Evolutionary conservation across 2,797 vertebrate species (phyloP).

Genomic region (Eutrigla gurnardus): DNA sequence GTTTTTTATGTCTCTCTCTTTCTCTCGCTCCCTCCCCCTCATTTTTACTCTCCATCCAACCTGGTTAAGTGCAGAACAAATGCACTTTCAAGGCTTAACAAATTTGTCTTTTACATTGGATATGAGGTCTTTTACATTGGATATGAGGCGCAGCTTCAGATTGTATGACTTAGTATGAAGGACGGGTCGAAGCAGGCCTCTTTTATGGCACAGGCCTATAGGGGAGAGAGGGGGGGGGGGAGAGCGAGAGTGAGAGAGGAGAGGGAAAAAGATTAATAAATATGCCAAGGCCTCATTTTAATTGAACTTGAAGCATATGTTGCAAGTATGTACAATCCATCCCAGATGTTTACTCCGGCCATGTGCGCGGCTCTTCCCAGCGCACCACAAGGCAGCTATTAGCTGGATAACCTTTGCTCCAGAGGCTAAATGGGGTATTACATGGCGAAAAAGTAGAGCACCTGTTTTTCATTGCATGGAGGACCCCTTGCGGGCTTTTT

Average conservation of each 20-base stretch:
- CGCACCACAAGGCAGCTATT: constrained; percentile 95
- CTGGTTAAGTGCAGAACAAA: constrained; percentile 84
- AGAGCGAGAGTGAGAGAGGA: constrained; percentile 32
- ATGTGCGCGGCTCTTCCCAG: constrained; percentile 86
- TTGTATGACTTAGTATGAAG: constrained; percentile 84
- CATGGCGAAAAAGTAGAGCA: constrained; percentile 91
- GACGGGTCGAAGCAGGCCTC: constrained; percentile 88
- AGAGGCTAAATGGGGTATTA: constrained; percentile 94
- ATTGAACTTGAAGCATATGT: constrained; percentile 98
- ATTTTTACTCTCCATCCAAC: constrained; percentile 61
- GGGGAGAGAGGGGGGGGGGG: constrained; percentile 55
- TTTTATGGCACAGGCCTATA: constrained; percentile 87
- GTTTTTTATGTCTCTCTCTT: constrained; percentile 35
- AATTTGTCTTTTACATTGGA: constrained; percentile 79
- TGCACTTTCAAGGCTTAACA: constrained; percentile 84
- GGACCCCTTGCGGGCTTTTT: constrained; percentile 89
- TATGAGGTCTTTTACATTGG: constrained; percentile 77
- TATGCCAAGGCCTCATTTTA: constrained; percentile 96
- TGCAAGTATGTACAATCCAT: constrained; percentile 94
- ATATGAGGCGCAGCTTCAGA: constrained; percentile 79
- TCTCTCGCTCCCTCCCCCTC: constrained; percentile 34
- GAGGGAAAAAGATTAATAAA: constrained; percentile 92
- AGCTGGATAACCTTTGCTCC: constrained; percentile 97
- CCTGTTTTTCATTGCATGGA: constrained; percentile 95
- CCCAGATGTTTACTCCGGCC: constrained; percentile 92